A percentile compares a stretch with the other conserved stretches of the same genome.
Evolutionary conservation across 2,113 vertebrate genomes (phyloP).

Genomic region (Oxyura jamaicensis): DNA sequence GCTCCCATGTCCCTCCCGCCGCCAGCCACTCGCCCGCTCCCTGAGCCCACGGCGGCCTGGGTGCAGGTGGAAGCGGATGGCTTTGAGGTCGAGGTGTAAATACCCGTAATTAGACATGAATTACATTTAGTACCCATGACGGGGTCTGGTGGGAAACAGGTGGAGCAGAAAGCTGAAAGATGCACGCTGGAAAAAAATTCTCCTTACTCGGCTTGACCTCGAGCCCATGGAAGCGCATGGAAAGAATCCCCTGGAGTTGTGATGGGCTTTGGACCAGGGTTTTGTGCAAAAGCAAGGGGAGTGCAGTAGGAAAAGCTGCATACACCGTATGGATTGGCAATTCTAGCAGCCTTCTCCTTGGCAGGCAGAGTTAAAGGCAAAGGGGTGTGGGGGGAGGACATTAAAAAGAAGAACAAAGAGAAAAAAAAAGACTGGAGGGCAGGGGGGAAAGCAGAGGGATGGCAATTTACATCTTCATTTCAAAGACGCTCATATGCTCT

Average conservation of each 20-base stretch:
- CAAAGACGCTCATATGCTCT: not conserved
- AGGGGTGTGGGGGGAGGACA: not conserved
- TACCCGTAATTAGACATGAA: constrained; percentile 42
- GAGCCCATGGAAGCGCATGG: not conserved
- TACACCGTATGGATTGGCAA: not conserved
- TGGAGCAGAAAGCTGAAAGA: constrained; percentile 20
- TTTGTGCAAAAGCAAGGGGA: not conserved
- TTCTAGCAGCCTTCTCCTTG: constrained; percentile 1
- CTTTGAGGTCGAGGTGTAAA: constrained; percentile 67
- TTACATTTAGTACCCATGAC: constrained; percentile 28
- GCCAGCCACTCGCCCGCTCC: not conserved
- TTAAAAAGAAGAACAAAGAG: not conserved
- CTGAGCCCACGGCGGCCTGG: not conserved
- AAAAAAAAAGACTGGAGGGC: not conserved
- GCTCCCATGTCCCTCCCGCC: constrained; percentile 28
- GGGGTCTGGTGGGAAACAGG: constrained; percentile 33
- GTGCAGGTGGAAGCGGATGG: constrained; percentile 39
- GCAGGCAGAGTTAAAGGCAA: constrained; percentile 10
- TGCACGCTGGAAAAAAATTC: constrained; percentile 23
- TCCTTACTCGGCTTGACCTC: not conserved
- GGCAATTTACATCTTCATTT: constrained; percentile 18
- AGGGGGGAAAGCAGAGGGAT: not conserved
- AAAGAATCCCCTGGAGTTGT: not conserved
- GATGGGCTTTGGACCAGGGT: not conserved
- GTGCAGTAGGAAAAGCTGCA: not conserved